These are phyloP conservation scores for Allobates femoralis DNA, from an alignment of 2,797 vertebrate genomes.

Conservation along the genomic window DNA sequence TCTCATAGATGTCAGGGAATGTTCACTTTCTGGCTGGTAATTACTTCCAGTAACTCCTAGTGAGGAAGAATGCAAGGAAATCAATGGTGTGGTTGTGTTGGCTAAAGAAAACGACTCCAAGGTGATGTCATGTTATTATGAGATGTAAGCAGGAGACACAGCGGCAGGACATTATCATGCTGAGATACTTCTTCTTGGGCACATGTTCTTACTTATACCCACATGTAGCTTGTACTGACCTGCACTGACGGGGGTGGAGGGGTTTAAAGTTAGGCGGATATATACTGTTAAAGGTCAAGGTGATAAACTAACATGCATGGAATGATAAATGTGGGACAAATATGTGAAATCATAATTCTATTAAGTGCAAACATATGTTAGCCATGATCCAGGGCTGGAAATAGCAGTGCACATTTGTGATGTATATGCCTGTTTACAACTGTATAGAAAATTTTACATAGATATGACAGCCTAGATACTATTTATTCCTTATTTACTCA, in stretches of 20 bases:
- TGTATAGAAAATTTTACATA: neutral
- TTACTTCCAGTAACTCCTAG: conserved; percentile 54
- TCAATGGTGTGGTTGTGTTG: conserved; percentile 28
- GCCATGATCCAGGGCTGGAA: neutral
- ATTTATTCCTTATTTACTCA: neutral
- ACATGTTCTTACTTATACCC: conserved; percentile 48
- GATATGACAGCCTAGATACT: neutral
- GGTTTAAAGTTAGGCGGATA: neutral
- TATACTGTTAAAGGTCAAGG: conserved; percentile 18
- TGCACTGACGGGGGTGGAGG: neutral
- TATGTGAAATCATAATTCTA: conserved; percentile 2
- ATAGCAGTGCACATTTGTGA: neutral
- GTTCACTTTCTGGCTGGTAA: conserved; percentile 26
- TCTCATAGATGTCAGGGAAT: conserved; percentile 29
- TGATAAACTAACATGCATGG: conserved; percentile 6
- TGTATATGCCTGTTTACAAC: neutral
- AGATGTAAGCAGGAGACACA: conserved; percentile 15
- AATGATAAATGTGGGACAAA: conserved; percentile 21
- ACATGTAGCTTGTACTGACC: neutral
- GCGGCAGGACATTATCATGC: conserved; percentile 10
- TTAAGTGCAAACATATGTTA: conserved; percentile 1
- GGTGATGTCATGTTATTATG: conserved; percentile 40
- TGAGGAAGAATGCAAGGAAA: conserved; percentile 55
- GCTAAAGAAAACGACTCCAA: conserved; percentile 11
- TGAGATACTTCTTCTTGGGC: neutral